Conservation (phyloP, 2,113 vertebrate genomes). For the Micromys minutus region DNA sequence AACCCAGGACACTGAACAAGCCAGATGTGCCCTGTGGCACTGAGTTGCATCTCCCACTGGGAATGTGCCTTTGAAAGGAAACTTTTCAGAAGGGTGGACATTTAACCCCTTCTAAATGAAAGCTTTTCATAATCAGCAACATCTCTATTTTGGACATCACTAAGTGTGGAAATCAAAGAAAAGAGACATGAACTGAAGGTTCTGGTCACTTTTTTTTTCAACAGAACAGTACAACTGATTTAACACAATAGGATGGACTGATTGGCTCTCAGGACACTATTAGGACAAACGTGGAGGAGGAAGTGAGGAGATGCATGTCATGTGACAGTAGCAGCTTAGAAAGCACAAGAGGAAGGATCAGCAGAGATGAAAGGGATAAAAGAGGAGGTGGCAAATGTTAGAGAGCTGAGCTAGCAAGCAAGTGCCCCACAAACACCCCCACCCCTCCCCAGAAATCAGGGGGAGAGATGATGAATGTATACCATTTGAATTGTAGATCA, state of each 20-base stretch:
- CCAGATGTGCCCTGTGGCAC: background rate
- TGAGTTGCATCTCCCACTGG: background rate
- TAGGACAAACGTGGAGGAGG: background rate
- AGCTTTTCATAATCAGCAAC: background rate
- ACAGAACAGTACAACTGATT: background rate
- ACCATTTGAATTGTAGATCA: background rate
- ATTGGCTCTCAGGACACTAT: background rate
- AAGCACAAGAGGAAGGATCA: background rate
- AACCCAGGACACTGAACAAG: background rate
- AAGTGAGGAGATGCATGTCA: background rate
- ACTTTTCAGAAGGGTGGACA: conserved; percentile 5
- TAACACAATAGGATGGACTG: background rate
- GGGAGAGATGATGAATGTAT: background rate
- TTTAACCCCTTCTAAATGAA: background rate
- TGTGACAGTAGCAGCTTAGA: background rate
- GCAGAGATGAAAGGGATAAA: background rate
- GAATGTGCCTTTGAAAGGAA: background rate
- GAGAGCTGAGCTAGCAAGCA: background rate
- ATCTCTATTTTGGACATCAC: background rate
- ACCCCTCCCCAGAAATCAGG: background rate
- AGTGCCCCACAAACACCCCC: no score
- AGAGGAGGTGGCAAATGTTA: background rate
- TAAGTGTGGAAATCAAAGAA: background rate
- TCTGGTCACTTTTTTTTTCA: background rate
- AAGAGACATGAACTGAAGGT: background rate